Conservation (phyloP, 2,797 vertebrate species). For the Falco cherrug region DNA sequence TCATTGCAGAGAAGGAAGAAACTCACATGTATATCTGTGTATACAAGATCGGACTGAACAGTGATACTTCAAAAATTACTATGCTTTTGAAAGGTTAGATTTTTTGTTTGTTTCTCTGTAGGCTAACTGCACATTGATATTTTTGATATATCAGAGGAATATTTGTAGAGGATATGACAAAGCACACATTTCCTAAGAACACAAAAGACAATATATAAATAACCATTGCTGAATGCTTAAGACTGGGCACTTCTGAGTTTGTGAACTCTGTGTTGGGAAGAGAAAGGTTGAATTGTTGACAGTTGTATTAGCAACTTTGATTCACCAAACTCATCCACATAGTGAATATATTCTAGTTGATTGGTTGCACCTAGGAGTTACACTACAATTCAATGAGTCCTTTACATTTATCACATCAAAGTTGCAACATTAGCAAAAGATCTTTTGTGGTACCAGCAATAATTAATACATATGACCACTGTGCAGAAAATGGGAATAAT, state of each 20-base stretch:
- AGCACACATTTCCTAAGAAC: background rate
- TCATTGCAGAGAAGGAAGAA: background rate
- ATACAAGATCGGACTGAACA: background rate
- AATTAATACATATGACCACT: background rate
- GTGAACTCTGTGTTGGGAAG: background rate
- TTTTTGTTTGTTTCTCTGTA: background rate
- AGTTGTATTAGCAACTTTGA: background rate
- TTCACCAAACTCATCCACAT: background rate
- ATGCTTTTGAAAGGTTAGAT: background rate
- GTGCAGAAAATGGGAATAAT: background rate
- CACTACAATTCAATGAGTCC: background rate
- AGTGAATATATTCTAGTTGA: background rate
- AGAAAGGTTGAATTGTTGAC: background rate
- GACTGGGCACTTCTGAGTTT: background rate
- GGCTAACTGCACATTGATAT: background rate
- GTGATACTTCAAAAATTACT: background rate
- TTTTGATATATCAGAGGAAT: background rate
- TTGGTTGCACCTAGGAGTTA: background rate
- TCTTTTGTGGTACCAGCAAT: background rate
- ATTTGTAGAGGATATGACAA: background rate
- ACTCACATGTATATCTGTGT: background rate
- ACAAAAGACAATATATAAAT: background rate
- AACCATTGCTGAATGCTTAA: background rate
- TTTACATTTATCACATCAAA: background rate
- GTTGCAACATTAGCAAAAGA: background rate